These are phyloP conservation scores for Toxostoma redivivum DNA, from an alignment of 2,113 vertebrate species.

Conservation along the genomic window DNA sequence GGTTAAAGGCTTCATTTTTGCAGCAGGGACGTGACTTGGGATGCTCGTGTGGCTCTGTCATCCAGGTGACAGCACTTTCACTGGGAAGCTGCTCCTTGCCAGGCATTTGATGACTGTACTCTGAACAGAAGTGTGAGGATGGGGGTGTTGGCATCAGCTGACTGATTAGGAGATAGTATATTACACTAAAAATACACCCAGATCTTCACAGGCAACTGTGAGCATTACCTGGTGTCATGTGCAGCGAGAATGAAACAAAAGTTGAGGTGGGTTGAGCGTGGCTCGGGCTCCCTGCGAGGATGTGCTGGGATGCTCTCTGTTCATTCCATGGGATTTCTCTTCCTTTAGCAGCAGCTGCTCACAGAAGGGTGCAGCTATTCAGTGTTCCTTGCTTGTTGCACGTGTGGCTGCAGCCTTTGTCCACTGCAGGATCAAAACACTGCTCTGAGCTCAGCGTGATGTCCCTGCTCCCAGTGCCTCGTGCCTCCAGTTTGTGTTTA, in stretches of 20 bases:
- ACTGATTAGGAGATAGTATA: background rate
- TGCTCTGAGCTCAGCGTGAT: background rate
- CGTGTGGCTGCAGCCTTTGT: background rate
- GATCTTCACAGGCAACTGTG: background rate
- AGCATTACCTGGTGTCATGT: background rate
- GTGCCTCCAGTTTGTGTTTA: rapidly evolving
- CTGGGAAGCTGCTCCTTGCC: background rate
- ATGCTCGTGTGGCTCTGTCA: background rate
- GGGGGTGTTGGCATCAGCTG: constrained; percentile 7
- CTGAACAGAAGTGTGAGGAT: background rate
- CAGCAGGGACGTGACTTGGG: background rate
- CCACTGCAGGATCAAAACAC: background rate
- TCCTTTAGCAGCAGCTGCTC: background rate
- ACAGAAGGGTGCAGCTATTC: background rate
- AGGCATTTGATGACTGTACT: background rate
- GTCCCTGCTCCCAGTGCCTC: background rate
- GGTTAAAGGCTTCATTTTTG: background rate
- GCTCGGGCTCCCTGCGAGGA: background rate
- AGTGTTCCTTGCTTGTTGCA: background rate
- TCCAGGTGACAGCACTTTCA: background rate
- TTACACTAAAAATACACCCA: background rate
- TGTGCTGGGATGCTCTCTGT: background rate
- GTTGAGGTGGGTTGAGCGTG: background rate
- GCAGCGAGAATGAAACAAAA: background rate
- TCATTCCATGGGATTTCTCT: rapidly evolving